A percentile compares a stretch with the other conserved stretches of the same genome.
Evolutionary conservation across 2,888 invertebrate genomes (phyloP).

Genomic region (Lasioglossum figueresi): DNA sequence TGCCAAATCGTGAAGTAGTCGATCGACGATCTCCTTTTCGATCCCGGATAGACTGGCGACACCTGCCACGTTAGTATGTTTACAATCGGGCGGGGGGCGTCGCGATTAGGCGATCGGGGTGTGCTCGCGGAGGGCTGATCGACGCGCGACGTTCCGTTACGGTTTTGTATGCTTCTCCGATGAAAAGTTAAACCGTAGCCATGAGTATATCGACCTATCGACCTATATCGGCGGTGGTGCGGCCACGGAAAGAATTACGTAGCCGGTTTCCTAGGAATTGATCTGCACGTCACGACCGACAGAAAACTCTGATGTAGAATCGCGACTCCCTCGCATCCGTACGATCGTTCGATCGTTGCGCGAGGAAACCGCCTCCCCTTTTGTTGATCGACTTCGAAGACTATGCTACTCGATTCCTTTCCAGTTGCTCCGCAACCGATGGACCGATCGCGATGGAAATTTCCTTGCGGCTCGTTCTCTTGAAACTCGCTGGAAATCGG

Average conservation of each 20-base stretch:
- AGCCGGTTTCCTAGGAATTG: background rate
- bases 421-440: too few relatives aligned
- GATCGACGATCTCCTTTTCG: background rate
- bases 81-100: background rate
- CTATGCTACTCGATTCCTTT: too few relatives aligned
- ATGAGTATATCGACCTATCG: conserved; percentile 57
- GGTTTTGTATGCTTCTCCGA: background rate
- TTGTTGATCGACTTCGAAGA: background rate
- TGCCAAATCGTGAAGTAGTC: background rate
- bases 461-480: background rate
- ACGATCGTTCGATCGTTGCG: background rate
- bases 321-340: too few relatives aligned
- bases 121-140: too few relatives aligned
- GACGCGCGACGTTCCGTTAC: background rate
- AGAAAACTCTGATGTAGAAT: background rate
- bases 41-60: background rate
- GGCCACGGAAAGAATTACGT: conserved; percentile 14
- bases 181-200: conserved; percentile 42
- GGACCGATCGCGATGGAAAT: too few relatives aligned
- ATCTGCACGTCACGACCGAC: background rate
- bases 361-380: background rate
- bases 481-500: background rate
- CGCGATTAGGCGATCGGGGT: background rate
- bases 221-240: conserved; percentile 28
- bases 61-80: background rate